Base-by-base conservation (phyloP, 2,113 vertebrate species). In the Brachirus orientalis region DNA sequence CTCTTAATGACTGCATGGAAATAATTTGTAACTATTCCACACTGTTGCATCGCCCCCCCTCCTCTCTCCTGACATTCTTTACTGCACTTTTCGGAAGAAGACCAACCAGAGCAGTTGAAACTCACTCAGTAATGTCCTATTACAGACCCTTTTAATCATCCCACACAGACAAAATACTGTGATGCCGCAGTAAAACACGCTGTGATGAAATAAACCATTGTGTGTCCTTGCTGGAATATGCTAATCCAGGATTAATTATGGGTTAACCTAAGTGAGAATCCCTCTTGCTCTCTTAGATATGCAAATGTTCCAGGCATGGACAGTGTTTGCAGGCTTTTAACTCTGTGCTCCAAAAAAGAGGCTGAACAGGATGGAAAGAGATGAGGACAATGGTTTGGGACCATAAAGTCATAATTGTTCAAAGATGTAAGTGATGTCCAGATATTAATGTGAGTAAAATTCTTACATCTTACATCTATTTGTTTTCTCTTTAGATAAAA, bases 241-340 rank as follows among this genome's bases (percentile, higher is more conserved):
- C 74, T 88, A 89, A 91, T 90, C 83, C 87, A 53, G 82, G 82
- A 84, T 91, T 89, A 86, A 90, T 89, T 89, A 88, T 88, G 87
- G 84, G 66, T 80, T 77, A 64, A 72, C 70, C 69, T 74, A 85
- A 86, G 88, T 88, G 83, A 89, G 84, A 66, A 67, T 90, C 79
- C 73, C 77, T 80, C 85, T 86, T 2, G 58, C 64, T 56, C 87
- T 80, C 83, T 91, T 53, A 88, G 81, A 91, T 87, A 87, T 91
- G 89, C 81, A 86, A 88, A 91, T 91, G 77, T 57, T 12, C 55
- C 69, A 82, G 65, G 67, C 71, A 70, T 83, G 86, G 77, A 85
- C 75, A 64, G 65, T 16, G 28, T 63, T 46, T 67, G 72, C 62
- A 83, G 78, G 82, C 78, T 84, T 81, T 85, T 59, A 72, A 66